Percentiles rank a stretch among this genome's conserved stretches.
phyloP scores from a whole-genome alignment of 2,888 invertebrate genomes.

The Cosmia trapezina region DNA sequence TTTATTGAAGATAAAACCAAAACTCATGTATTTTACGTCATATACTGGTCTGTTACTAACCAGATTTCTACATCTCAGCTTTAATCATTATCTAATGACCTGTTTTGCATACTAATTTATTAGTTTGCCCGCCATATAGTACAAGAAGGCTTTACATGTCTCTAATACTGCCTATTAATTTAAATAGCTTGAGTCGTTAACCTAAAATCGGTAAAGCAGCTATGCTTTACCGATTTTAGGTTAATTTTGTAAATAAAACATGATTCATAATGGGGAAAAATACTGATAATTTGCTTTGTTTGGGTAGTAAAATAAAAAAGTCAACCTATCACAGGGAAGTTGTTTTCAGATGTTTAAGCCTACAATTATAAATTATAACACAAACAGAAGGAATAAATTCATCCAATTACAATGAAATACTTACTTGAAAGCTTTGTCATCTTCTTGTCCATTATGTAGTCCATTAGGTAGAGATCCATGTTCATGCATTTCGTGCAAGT shows the following conservation, averaged over 20 bases:
- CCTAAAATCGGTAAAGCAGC: no score
- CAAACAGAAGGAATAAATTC: background rate
- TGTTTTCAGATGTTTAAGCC: background rate
- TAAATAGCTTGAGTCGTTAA: slow-evolving; percentile 21
- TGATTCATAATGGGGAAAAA: slow-evolving; percentile 13
- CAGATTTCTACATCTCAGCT: slow-evolving; percentile 15
- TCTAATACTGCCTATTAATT: slow-evolving; percentile 13
- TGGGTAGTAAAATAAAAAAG: background rate
- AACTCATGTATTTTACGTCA: background rate
- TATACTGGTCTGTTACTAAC: slow-evolving; percentile 14
- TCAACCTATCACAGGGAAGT: background rate
- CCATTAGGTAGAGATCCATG: slow-evolving; percentile 90
- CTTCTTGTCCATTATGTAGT: slow-evolving; percentile 92
- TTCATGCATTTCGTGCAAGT: slow-evolving; percentile 86
- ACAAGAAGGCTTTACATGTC: background rate
- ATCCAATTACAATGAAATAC: slow-evolving; percentile 76
- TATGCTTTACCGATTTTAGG: background rate
- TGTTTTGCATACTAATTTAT: slow-evolving; percentile 10
- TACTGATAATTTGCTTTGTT: background rate
- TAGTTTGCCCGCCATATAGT: no score
- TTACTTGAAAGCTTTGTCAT: slow-evolving; percentile 97
- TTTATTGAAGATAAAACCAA: slow-evolving; percentile 14
- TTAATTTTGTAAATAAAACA: background rate
- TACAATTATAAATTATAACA: background rate
- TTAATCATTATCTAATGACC: background rate